Evolutionary conservation across 2,888 invertebrate genomes (phyloP), one percentile per base, ranked within the genome.

Genomic region (Heliconius ethilla): DNA sequence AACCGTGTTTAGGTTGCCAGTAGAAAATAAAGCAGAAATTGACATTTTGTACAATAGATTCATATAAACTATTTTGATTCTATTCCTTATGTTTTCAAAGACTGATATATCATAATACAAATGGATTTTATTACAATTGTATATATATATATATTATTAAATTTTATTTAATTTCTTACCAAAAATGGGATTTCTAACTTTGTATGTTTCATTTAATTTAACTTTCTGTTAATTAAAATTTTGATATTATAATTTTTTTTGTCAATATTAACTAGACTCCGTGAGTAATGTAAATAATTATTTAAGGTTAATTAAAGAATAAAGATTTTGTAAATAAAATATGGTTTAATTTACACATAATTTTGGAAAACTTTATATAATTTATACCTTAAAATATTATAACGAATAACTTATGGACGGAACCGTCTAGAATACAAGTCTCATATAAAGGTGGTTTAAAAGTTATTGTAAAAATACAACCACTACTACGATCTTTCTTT

Each of bases 351-450:
- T 77, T 79, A 75, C 45, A 33, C n/a, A 27, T 59, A 4, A 51
- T 29, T n/a, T 66, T 33, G 27, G 7, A 59, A 75, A 13, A 72
- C 7, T 10, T 70, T 15, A 59, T 15, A 33, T 40, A 69, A 69
- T 69, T 69, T 15, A 72, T 72, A 55, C 29, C 37, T 66, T 37
- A 73, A 59, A 67, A 74, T 55, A n/a, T 59, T n/a, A 55, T 65
- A 65, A 78, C 25, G 18, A 37, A 70, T 70, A 75, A 70, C 63
- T 78, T 75, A 70, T 67, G 83, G 82, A 82, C 82, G 81, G 80
- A 80, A 75, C 79, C 25, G n/a, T 75, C 72, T 27, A 69, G n/a
- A 27, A 25, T 62, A 40, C 22, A 67, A 40, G 10, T 70, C 29
- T 66, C 37, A 33, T n/a, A 62, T 29, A 62, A 63, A 73, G 62